phyloP scores from a whole-genome alignment of 2,113 vertebrate species.

The Sinocyclocheilus rhinocerous region DNA sequence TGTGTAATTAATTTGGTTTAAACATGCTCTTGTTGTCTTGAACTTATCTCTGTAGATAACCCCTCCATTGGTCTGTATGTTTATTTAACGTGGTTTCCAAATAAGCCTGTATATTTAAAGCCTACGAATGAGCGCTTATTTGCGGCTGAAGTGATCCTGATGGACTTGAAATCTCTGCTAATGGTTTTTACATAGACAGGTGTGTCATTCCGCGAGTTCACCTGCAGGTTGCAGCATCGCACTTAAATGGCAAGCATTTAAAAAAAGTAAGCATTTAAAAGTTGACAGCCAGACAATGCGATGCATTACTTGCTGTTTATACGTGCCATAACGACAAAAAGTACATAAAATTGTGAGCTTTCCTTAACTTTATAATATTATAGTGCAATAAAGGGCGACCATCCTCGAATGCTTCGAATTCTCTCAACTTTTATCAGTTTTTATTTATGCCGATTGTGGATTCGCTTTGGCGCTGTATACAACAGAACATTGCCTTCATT shows the following conservation, averaged over 20 bases:
- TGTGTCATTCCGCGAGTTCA: conserved; percentile 83
- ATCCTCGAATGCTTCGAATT: not conserved
- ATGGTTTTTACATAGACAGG: conserved; percentile 56
- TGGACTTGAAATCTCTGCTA: not conserved
- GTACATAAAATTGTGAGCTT: not conserved
- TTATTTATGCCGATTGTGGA: not conserved
- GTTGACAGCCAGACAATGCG: not conserved
- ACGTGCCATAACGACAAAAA: not conserved
- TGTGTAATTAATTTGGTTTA: not conserved
- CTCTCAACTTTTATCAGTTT: not conserved
- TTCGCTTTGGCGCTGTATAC: not conserved
- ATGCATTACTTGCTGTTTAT: not conserved
- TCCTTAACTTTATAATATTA: not conserved
- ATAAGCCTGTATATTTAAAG: not conserved
- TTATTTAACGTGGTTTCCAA: not conserved
- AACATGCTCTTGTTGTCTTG: not conserved
- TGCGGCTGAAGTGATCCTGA: not conserved
- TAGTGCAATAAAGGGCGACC: not conserved
- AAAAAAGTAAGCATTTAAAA: not conserved
- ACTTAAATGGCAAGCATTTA: conserved; percentile 62
- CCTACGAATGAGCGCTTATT: not conserved
- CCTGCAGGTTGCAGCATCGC: conserved; percentile 98
- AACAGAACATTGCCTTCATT: not conserved
- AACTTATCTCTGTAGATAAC: not conserved
- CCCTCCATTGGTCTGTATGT: not conserved